Evolutionary conservation across 1,140 invertebrate species (phyloP).

Genomic region (Tenebrio molitor): DNA sequence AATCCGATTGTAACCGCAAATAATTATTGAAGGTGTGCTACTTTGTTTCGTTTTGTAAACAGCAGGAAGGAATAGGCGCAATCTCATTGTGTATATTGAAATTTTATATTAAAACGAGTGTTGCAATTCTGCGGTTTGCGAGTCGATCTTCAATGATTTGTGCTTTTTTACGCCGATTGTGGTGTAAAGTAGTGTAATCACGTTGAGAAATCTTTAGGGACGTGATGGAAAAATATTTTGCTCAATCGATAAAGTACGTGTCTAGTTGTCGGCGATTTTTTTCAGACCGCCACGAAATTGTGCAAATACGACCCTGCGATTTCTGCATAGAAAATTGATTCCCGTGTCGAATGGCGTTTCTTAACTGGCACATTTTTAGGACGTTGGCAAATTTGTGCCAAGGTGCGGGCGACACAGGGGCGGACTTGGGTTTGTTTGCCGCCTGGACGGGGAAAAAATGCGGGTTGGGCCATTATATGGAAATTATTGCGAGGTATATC

Average conservation of each 20-base stretch:
- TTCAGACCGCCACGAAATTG: constrained; percentile 10
- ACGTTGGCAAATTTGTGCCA: constrained; percentile 19
- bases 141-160: constrained; percentile 37
- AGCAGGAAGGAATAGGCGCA: constrained; percentile 35
- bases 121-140: constrained; percentile 31
- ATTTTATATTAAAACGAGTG: constrained; percentile 20
- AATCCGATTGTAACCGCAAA: constrained; percentile 35
- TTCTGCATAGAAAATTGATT: constrained; percentile 25
- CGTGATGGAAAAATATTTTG: constrained; percentile 23
- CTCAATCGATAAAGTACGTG: constrained; percentile 27
- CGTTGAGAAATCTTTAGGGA: constrained; percentile 23
- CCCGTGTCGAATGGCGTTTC: constrained; percentile 12
- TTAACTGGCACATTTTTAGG: constrained; percentile 17
- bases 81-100: constrained; percentile 17
- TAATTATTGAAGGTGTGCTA: constrained; percentile 39
- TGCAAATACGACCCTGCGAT: constrained; percentile 12
- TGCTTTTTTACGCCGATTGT: constrained; percentile 16
- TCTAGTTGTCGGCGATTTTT: not conserved
- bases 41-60: constrained; percentile 19
- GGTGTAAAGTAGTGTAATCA: constrained; percentile 27
- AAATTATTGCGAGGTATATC: constrained; percentile 1
- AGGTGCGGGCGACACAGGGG: not conserved
- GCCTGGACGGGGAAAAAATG: not conserved
- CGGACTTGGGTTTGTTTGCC: not conserved
- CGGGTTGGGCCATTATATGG: constrained; percentile 12